Evolutionary conservation across 2,888 invertebrate genomes (phyloP), one percentile per base, ranked within the genome.

Genomic region (Lepidocyrtinus sp.): DNA sequence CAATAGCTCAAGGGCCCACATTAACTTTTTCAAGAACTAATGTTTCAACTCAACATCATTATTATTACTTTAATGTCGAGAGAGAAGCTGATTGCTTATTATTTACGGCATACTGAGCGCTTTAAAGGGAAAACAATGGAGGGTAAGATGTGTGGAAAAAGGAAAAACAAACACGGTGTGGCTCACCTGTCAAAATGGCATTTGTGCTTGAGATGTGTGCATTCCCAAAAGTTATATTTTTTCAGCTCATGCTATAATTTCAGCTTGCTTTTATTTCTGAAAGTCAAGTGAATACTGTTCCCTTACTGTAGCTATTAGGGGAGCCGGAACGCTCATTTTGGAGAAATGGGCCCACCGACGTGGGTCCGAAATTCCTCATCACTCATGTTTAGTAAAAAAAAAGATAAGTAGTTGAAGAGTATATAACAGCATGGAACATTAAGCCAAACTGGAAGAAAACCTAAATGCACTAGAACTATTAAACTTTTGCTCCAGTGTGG

Each of bases 281-380:
- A n/a, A n/a, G n/a, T n/a, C n/a, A n/a, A n/a, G n/a, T n/a, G n/a
- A n/a, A n/a, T n/a, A n/a, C n/a, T n/a, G n/a, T n/a, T n/a, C n/a
- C n/a, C n/a, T n/a, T n/a, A n/a, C n/a, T n/a, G n/a, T 69, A 62
- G 63, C 75, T 75, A 69, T 75, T 75, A 69, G 75, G 82, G 73
- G 79, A 79, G 83, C 81, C 82, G 73, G 72, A 74, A 19, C 77
- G 82, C 80, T 71, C 83, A 81, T 82, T 83, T 80, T 83, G 76
- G 81, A 85, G 81, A 85, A 84, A 83, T 85, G 84, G 69, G 85
- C 84, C 85, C 85, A 85, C 85, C 85, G 82, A 84, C 82, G 83
- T 12, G 45, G n/a, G 3, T 19, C n/a, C 21, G 45, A 21, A n/a
- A 19, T 45, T 65, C 24, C 27, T 36, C 15, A 36, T n/a, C n/a